phyloP scores from a whole-genome alignment of 92 coral and sea anemone genomes.

The Siderastrea siderea region DNA sequence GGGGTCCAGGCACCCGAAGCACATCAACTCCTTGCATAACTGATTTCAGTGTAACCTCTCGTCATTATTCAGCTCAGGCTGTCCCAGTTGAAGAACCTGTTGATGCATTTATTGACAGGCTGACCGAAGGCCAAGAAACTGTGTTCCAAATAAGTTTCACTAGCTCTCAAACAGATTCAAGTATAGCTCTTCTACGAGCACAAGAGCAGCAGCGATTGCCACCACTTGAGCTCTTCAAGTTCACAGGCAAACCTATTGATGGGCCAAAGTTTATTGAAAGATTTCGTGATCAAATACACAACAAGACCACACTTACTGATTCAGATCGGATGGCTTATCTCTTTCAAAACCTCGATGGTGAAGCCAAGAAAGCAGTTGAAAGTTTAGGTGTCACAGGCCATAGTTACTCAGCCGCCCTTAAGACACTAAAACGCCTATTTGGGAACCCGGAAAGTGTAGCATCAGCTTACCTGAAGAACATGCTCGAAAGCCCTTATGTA shows the following conservation, averaged over 20 bases:
- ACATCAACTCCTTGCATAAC: background rate
- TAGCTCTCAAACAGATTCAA: background rate
- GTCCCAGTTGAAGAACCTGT: conserved; percentile 17
- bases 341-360: conserved; percentile 65
- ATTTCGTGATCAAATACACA: conserved; percentile 61
- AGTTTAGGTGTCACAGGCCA: conserved; percentile 25
- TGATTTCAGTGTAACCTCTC: background rate
- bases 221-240: conserved; percentile 50
- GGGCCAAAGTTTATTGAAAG: conserved; percentile 60
- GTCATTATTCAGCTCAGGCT: background rate
- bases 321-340: conserved; percentile 65
- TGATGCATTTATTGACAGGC: conserved; percentile 38
- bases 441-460: conserved; percentile 22
- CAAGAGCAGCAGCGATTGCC: conserved; percentile 65
- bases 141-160: background rate
- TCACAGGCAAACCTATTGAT: conserved; percentile 53
- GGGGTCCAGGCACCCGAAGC: background rate
- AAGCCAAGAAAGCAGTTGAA: conserved; percentile 61
- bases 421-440: conserved; percentile 22
- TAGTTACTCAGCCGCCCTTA: conserved; percentile 37
- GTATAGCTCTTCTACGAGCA: conserved; percentile 40
- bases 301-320: conserved; percentile 57
- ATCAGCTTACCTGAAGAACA: conserved; percentile 27
- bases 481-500: conserved; percentile 22
- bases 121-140: conserved; percentile 46